phyloP scores from a whole-genome alignment of 2,888 invertebrate species.

The Dascillus cervinus region DNA sequence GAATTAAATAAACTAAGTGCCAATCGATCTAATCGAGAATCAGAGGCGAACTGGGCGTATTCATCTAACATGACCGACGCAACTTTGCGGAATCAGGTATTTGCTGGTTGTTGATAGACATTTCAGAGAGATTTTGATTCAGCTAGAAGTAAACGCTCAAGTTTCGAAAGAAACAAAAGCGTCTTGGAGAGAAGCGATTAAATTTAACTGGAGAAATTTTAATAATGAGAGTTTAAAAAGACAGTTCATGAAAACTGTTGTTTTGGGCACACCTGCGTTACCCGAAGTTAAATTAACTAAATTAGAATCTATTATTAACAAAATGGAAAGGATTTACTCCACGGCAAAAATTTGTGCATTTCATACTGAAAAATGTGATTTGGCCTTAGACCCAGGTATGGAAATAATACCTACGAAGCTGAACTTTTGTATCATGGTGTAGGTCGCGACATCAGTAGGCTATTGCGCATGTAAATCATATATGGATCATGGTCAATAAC shows the following conservation, averaged over 20 bases:
- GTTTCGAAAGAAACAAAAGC: slow-evolving; percentile 51
- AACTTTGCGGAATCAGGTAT: slow-evolving; percentile 52
- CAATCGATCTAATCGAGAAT: slow-evolving; percentile 50
- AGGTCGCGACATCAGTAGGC: no score
- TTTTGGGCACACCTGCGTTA: slow-evolving; percentile 65
- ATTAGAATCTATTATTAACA: slow-evolving; percentile 54
- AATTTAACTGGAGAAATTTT: slow-evolving; percentile 67
- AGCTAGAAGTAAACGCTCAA: slow-evolving; percentile 40
- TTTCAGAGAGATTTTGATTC: no score
- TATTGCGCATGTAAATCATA: no score
- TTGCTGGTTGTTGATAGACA: no score
- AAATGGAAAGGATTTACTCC: slow-evolving; percentile 71
- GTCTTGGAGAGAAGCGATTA: slow-evolving; percentile 57
- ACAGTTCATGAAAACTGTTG: slow-evolving; percentile 66
- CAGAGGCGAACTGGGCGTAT: slow-evolving; percentile 64
- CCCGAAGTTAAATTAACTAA: slow-evolving; percentile 58
- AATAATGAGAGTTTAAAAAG: slow-evolving; percentile 60
- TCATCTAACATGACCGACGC: slow-evolving; percentile 68
- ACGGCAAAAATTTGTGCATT: slow-evolving; percentile 70
- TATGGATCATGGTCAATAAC: no score
- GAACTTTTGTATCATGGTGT: no score
- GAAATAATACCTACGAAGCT: no score
- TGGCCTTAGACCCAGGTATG: slow-evolving; percentile 68
- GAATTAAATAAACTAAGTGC: slow-evolving; percentile 55
- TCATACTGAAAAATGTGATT: slow-evolving; percentile 58